phyloP scores from a whole-genome alignment of 1,140 invertebrate species.

The Triops cancriformis region DNA sequence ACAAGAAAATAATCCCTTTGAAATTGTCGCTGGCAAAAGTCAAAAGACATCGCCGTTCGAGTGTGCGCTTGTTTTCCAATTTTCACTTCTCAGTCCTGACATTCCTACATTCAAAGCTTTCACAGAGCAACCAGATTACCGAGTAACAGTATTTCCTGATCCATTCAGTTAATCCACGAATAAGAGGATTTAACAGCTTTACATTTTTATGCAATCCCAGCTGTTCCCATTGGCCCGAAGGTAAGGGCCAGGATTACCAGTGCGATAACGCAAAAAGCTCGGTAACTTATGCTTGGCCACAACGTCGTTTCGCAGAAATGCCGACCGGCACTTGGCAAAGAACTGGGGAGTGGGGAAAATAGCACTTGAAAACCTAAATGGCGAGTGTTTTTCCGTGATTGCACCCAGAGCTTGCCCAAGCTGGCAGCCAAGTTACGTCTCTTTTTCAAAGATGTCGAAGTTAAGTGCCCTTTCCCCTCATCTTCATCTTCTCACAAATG shows the following conservation, averaged over 20 bases:
- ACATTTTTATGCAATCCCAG: too few species aligned
- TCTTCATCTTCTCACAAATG: not conserved
- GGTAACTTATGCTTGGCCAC: not conserved
- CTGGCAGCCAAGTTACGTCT: not conserved
- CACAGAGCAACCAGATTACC: not conserved
- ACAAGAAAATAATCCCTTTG: not conserved
- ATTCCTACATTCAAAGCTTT: not conserved
- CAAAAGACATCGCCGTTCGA: not conserved
- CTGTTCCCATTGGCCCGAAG: too few species aligned
- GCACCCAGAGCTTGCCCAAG: not conserved
- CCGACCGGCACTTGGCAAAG: not conserved
- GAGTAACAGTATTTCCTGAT: not conserved
- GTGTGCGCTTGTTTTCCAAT: not conserved
- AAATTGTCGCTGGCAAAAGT: not conserved
- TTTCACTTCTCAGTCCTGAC: not conserved
- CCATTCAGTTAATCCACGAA: not conserved
- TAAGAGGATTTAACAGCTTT: not conserved
- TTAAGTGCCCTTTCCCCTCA: not conserved
- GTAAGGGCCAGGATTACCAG: not conserved
- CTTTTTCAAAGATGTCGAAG: not conserved
- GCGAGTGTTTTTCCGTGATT: slow-evolving; percentile 10
- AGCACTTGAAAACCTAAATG: not conserved
- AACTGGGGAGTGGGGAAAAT: not conserved
- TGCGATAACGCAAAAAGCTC: not conserved
- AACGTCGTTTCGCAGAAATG: not conserved